Percentiles rank a stretch among this genome's conserved stretches.
Evolutionary conservation across 1,140 invertebrate genomes (phyloP).

Genomic region (Ectropis grisescens): DNA sequence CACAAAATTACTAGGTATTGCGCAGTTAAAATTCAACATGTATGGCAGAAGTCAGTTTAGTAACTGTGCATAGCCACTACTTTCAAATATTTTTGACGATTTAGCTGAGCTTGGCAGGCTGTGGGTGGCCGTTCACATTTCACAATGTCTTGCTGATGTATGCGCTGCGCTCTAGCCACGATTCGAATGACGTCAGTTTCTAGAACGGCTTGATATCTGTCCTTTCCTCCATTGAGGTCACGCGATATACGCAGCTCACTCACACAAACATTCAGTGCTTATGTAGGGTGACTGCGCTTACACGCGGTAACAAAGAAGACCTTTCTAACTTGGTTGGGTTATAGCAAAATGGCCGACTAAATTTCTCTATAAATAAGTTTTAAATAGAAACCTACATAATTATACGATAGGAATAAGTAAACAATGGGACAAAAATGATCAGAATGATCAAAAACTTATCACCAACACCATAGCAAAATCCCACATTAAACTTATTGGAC

Average conservation of each 20-base stretch:
- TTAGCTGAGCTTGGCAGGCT: conserved; percentile 45
- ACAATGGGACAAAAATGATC: too few species aligned
- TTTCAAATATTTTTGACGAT: conserved; percentile 55
- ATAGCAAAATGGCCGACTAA: too few species aligned
- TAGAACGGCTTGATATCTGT: conserved; percentile 57
- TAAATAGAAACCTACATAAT: too few species aligned
- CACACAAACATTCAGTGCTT: too few species aligned
- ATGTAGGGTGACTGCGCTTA: too few species aligned
- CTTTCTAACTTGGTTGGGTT: conserved; percentile 28
- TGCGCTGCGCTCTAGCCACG: conserved; percentile 48
- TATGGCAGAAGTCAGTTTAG: conserved; percentile 54
- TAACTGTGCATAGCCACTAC: conserved; percentile 65
- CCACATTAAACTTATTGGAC: too few species aligned
- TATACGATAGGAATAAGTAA: too few species aligned
- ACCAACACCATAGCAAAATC: too few species aligned
- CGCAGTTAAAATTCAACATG: conserved; percentile 55
- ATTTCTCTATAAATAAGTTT: too few species aligned
- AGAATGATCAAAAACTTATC: too few species aligned
- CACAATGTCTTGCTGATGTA: conserved; percentile 48
- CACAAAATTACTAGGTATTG: conserved; percentile 43
- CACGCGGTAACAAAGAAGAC: too few species aligned
- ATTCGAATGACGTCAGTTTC: conserved; percentile 63
- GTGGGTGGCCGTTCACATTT: conserved; percentile 67
- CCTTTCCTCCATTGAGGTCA: conserved; percentile 62
- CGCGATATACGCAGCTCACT: conserved; percentile 40